Conservation (phyloP, 2,797 vertebrate genomes). For the Protonibea diacanthus region DNA sequence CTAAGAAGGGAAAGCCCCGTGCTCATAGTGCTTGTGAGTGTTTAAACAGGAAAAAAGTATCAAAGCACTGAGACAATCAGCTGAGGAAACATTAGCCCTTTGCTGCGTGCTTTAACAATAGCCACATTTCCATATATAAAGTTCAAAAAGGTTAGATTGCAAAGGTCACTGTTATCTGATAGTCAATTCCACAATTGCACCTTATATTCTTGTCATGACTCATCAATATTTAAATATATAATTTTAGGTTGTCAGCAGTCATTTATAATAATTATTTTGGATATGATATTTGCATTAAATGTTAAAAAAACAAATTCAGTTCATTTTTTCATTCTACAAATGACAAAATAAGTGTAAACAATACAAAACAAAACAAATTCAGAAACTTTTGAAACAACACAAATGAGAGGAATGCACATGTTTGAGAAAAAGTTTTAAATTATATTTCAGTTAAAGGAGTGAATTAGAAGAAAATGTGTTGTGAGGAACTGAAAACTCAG, state of each 20-base stretch:
- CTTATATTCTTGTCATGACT: not conserved
- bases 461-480: not conserved
- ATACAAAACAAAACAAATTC: not conserved
- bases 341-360: no score
- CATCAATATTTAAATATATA: not conserved
- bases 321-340: no score
- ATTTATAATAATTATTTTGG: conserved; percentile 1
- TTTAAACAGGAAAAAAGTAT: no score
- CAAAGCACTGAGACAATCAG: no score
- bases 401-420: not conserved
- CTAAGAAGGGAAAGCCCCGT: no score
- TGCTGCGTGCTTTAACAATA: no score
- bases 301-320: not conserved
- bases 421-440: not conserved
- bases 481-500: not conserved
- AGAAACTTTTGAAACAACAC: not conserved
- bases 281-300: not conserved
- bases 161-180: conserved; percentile 1
- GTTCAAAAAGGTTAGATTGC: not conserved
- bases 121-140: no score
- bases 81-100: not conserved
- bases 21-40: no score
- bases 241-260: not conserved
- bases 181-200: no score
- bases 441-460: not conserved